These are phyloP conservation scores for Syngnathus rostellatus DNA, from an alignment of 2,797 vertebrate genomes.

Conservation along the genomic window DNA sequence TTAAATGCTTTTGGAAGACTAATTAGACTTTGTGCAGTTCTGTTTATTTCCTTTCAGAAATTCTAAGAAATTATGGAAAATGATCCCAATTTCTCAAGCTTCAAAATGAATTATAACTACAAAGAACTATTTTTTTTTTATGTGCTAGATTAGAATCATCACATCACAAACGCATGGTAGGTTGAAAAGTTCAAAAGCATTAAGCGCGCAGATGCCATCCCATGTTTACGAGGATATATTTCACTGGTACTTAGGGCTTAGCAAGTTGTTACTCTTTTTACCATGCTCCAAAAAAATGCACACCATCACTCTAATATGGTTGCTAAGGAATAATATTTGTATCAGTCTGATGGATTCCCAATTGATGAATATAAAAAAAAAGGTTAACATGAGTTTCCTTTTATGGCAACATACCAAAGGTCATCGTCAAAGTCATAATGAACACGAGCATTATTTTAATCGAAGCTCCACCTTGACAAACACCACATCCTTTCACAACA, in stretches of 20 bases:
- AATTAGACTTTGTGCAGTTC: neutral
- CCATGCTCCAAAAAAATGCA: too few species aligned
- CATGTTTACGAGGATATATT: slow-evolving; percentile 4
- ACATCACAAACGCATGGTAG: slow-evolving; percentile 6
- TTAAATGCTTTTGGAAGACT: neutral
- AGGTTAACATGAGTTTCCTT: neutral
- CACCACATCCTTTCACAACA: slow-evolving; percentile 5
- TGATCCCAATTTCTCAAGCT: neutral
- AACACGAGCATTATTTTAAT: neutral
- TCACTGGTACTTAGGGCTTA: neutral
- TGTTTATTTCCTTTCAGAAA: neutral
- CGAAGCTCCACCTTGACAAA: neutral
- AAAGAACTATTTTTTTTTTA: neutral
- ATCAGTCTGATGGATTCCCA: slow-evolving; percentile 3
- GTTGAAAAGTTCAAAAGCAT: slow-evolving; percentile 1
- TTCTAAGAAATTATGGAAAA: neutral
- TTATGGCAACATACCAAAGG: neutral
- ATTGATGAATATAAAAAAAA: neutral
- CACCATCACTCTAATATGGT: neutral
- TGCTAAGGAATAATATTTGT: neutral
- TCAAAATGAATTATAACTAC: slow-evolving; percentile 1
- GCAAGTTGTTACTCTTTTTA: slow-evolving; percentile 3
- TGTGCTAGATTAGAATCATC: slow-evolving; percentile 12
- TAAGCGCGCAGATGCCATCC: slow-evolving; percentile 2
- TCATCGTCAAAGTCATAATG: slow-evolving; percentile 2